A percentile compares a stretch with the other conserved stretches of the same genome.
phyloP scores from a whole-genome alignment of 2,888 invertebrate genomes.

The Caprella mutica region DNA sequence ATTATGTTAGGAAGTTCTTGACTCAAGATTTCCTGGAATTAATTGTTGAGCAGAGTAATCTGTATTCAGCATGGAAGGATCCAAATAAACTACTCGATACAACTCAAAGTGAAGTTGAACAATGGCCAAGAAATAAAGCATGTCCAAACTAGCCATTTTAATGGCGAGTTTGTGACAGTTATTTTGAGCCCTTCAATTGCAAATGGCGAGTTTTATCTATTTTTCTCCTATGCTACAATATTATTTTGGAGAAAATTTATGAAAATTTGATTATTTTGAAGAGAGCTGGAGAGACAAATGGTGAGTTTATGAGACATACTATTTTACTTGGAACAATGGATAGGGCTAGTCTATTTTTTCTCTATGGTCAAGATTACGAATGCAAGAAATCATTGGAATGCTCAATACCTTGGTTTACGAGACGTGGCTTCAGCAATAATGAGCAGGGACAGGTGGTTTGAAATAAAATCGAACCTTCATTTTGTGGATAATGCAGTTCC shows the following conservation, averaged over 20 bases:
- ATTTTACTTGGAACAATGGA: too few species aligned
- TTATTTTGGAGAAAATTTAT: too few species aligned
- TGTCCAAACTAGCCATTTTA: too few species aligned
- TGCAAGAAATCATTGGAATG: constrained; percentile 3
- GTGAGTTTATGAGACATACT: too few species aligned
- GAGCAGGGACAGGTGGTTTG: background rate
- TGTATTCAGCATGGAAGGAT: constrained; percentile 1
- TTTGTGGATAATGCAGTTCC: constrained; percentile 1
- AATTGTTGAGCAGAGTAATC: constrained; percentile 4
- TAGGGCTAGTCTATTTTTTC: constrained; percentile 5
- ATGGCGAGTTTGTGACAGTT: too few species aligned
- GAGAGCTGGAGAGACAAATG: too few species aligned
- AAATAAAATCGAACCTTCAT: background rate
- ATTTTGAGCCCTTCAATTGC: too few species aligned
- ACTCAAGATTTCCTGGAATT: constrained; percentile 3
- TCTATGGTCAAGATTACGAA: constrained; percentile 7
- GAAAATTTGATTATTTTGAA: too few species aligned
- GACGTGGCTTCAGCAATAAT: background rate
- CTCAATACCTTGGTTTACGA: background rate
- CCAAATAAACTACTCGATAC: constrained; percentile 11
- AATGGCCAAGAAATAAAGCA: too few species aligned
- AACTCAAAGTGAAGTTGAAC: constrained; percentile 7
- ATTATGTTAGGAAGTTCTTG: constrained; percentile 5
- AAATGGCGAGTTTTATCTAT: too few species aligned
- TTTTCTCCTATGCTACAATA: too few species aligned